Evolutionary conservation across 1,140 invertebrate species (phyloP).

Genomic region (Wasmannia auropunctata): DNA sequence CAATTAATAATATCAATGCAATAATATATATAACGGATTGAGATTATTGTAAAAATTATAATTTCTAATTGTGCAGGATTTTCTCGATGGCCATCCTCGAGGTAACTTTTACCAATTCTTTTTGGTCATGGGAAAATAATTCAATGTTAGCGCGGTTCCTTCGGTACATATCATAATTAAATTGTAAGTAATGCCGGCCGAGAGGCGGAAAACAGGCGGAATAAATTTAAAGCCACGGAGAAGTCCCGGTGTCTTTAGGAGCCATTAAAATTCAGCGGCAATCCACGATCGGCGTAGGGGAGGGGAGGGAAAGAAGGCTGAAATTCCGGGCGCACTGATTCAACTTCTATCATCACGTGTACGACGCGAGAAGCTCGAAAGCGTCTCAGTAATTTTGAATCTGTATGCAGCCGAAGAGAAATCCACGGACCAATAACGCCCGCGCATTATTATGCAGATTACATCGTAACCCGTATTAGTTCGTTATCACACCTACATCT

Average conservation of each 20-base stretch:
- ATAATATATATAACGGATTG: too few relatives aligned
- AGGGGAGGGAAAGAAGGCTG: slow-evolving; percentile 35
- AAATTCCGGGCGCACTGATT: slow-evolving; percentile 57
- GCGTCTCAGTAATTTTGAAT: slow-evolving; percentile 84
- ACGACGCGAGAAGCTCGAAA: slow-evolving; percentile 35
- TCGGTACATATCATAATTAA: slow-evolving; percentile 48
- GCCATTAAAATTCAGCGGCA: slow-evolving; percentile 57
- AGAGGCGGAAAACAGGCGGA: slow-evolving; percentile 36
- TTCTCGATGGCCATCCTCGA: background rate
- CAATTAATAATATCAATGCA: too few relatives aligned
- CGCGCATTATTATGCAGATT: slow-evolving; percentile 85
- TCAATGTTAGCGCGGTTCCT: background rate
- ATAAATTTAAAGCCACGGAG: slow-evolving; percentile 43
- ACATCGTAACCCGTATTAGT: slow-evolving; percentile 84
- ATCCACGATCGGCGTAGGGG: too few relatives aligned
- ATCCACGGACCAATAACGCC: slow-evolving; percentile 82
- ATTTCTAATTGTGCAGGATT: background rate
- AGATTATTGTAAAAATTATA: too few relatives aligned
- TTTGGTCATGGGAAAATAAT: background rate
- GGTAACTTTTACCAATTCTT: slow-evolving; percentile 1
- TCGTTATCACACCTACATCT: slow-evolving; percentile 84
- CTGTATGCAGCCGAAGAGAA: slow-evolving; percentile 84
- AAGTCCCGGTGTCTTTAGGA: slow-evolving; percentile 50
- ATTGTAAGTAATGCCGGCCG: slow-evolving; percentile 44
- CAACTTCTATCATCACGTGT: slow-evolving; percentile 58